Base-by-base conservation (phyloP, 1,140 invertebrate species). In the Whitmania pigra region DNA sequence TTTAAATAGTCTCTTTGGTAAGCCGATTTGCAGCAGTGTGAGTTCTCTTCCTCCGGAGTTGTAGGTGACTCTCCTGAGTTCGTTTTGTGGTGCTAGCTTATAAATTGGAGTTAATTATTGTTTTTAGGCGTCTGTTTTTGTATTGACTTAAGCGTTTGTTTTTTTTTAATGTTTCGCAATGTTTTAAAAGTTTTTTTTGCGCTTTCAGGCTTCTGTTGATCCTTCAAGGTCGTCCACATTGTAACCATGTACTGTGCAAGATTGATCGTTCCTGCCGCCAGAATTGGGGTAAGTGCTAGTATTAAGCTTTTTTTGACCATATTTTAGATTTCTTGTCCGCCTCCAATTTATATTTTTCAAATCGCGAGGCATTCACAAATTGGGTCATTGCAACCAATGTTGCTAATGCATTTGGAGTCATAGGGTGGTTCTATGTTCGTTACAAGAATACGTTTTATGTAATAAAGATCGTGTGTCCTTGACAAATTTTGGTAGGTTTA, bases 281-380 rank as follows among this genome's bases (percentile, higher is more conserved):
- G 76, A 75, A 76, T 75, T 71, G 57, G 78, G 73, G 77, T 78
- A 73, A 76, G 76, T 76, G 36, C 25, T 27, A 25, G n/a, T 54
- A 53, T 27, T 13, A 71, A n/a, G 70, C 49, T 2, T 53, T 20
- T n/a, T 60, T 63, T 7, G 22, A 15, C 11, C 15, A 49, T 3
- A 17, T 17, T 31, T 70, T 68, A 22, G 60, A 29, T 7, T 49
- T 49, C 0, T 4, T 17, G 13, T 49, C 13, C 9, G 15, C 43
- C 43, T 49, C 43, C 15, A 13, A 15, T 11, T 49, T 49, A 3
- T 36, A 3, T 36, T 36, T 36, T 36, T 36, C 6, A 36, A 36
- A 36, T 36, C 31, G 31, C 31, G 31, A 36, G 31, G 31, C 31
- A 36, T 36, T 36, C 31, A 3, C 31, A 36, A 36, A 36, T 36